phyloP scores from a whole-genome alignment of 2,888 invertebrate genomes.

The Peribatodes rhomboidaria region DNA sequence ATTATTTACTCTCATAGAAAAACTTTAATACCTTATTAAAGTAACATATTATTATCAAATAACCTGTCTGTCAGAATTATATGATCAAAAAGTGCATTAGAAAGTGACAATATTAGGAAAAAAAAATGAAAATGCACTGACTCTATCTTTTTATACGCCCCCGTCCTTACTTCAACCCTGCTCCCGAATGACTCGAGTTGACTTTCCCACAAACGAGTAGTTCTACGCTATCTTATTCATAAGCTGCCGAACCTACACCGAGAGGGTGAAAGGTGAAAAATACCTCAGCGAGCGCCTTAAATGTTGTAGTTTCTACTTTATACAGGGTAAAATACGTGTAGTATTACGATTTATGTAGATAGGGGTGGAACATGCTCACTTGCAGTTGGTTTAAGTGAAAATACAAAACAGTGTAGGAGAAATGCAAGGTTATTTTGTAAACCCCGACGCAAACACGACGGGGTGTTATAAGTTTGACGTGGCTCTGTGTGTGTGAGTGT shows the following conservation, averaged over 20 bases:
- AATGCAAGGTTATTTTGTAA: not conserved
- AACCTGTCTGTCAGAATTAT: no score
- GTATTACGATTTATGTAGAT: conserved; percentile 34
- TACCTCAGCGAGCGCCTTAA: conserved; percentile 44
- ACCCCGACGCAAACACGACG: no score
- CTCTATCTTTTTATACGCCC: not conserved
- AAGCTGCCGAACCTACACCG: conserved; percentile 46
- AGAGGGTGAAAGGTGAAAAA: conserved; percentile 44
- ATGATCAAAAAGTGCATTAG: no score
- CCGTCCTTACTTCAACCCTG: conserved; percentile 34
- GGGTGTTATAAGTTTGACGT: no score
- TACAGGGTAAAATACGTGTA: conserved; percentile 37
- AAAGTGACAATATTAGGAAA: no score
- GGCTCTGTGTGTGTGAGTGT: no score
- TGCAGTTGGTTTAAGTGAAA: conserved; percentile 17
- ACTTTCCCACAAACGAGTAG: conserved; percentile 50
- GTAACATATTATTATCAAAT: no score
- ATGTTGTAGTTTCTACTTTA: conserved; percentile 46
- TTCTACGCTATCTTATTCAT: conserved; percentile 57
- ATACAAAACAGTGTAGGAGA: conserved; percentile 5
- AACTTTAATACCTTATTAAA: no score
- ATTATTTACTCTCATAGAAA: no score
- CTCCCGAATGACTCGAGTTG: conserved; percentile 48
- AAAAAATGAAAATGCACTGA: no score
- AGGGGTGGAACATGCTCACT: conserved; percentile 8